Percentiles rank a stretch among this genome's conserved stretches.
These are phyloP conservation scores for Dynastes tityus DNA, from an alignment of 2,888 invertebrate genomes.

Conservation along the genomic window DNA sequence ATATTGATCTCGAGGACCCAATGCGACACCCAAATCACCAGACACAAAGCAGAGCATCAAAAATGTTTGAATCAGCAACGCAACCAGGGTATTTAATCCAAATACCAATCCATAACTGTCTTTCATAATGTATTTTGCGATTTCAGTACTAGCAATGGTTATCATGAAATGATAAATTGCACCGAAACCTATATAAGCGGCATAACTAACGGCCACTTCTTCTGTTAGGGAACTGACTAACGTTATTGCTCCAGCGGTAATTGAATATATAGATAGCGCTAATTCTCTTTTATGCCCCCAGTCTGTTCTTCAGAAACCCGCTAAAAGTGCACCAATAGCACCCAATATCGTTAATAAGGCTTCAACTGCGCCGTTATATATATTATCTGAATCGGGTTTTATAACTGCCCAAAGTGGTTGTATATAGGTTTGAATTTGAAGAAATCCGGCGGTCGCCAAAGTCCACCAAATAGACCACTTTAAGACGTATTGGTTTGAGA, in stretches of 20 bases:
- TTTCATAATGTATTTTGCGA: conserved; percentile 85
- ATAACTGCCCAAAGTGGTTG: conserved; percentile 89
- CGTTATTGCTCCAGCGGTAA: conserved; percentile 74
- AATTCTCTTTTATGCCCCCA: conserved; percentile 71
- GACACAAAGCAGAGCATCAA: conserved; percentile 80
- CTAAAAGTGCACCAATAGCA: conserved; percentile 74
- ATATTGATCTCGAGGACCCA: conserved; percentile 77
- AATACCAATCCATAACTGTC: conserved; percentile 93
- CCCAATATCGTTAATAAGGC: conserved; percentile 82
- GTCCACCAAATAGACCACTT: conserved; percentile 89
- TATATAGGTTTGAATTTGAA: conserved; percentile 83
- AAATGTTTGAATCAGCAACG: conserved; percentile 84
- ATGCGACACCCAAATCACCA: conserved; percentile 68
- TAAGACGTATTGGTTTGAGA: conserved; percentile 74
- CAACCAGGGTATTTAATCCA: conserved; percentile 90
- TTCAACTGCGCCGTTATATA: conserved; percentile 83
- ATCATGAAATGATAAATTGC: conserved; percentile 86
- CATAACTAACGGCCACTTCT: conserved; percentile 78
- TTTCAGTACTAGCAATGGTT: conserved; percentile 89
- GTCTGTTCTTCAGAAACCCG: conserved; percentile 71
- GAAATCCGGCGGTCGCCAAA: conserved; percentile 80
- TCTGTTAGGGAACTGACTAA: conserved; percentile 68
- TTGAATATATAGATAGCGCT: conserved; percentile 70
- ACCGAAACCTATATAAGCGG: conserved; percentile 83
- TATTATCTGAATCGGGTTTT: conserved; percentile 64